These are phyloP conservation scores for Donacobius atricapilla DNA, from an alignment of 2,113 vertebrate species.

Conservation along the genomic window DNA sequence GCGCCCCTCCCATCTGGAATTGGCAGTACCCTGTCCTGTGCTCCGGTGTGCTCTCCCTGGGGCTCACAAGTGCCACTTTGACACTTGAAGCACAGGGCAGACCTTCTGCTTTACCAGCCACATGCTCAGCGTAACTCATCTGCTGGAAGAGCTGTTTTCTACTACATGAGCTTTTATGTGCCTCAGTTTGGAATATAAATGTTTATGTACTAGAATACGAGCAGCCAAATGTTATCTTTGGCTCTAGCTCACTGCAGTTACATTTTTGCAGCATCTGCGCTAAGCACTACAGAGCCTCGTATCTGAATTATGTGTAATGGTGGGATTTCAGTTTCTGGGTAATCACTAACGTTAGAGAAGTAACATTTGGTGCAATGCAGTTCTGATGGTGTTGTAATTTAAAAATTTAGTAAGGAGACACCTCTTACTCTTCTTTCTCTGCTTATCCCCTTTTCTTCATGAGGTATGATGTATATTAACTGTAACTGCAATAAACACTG, in stretches of 20 bases:
- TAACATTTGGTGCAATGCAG: background rate
- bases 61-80: background rate
- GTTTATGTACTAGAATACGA: background rate
- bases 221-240: background rate
- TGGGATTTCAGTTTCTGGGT: background rate
- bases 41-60: background rate
- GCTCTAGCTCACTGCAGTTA: background rate
- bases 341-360: background rate
- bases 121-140: background rate
- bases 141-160: background rate
- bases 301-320: background rate
- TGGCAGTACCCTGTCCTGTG: background rate
- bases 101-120: background rate
- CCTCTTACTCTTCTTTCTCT: background rate
- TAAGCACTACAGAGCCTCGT: background rate
- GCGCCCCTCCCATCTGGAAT: background rate
- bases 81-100: no score
- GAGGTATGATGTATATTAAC: background rate
- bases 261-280: background rate
- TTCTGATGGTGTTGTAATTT: background rate
- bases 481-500: background rate
- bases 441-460: background rate
- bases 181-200: background rate
- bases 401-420: background rate
- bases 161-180: background rate